A percentile compares a stretch with the other conserved stretches of the same genome.
phyloP scores from a whole-genome alignment of 1,140 invertebrate species.

The Papilio xuthus region DNA sequence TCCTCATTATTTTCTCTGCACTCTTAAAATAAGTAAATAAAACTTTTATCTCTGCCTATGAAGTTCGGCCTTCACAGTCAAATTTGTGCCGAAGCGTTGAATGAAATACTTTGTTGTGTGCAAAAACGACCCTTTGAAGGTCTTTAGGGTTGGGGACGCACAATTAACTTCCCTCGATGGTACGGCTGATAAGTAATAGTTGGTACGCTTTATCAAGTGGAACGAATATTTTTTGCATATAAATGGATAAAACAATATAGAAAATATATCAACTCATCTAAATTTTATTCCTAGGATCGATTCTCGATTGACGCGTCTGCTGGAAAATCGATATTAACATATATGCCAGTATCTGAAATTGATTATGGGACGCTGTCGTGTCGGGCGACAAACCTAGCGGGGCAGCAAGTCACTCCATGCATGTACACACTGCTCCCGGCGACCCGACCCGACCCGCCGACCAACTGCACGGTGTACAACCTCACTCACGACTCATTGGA shows the following conservation, averaged over 20 bases:
- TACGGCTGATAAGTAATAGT: constrained; percentile 4
- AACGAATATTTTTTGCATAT: constrained; percentile 5
- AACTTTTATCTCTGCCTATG: neutral
- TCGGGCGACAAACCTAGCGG: constrained; percentile 85
- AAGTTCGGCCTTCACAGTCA: neutral
- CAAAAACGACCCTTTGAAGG: constrained; percentile 28
- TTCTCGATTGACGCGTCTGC: constrained; percentile 84
- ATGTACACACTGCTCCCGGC: constrained; percentile 87
- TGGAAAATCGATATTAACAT: constrained; percentile 88
- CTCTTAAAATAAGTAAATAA: neutral
- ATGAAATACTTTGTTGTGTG: constrained; percentile 31
- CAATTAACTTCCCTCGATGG: constrained; percentile 30
- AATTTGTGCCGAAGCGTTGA: constrained; percentile 9
- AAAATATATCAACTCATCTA: neutral
- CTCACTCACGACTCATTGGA: constrained; percentile 88
- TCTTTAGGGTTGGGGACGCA: constrained; percentile 24
- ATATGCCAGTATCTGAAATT: constrained; percentile 89
- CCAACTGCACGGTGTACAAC: constrained; percentile 91
- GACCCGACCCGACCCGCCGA: constrained; percentile 88
- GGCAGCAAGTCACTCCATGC: constrained; percentile 85
- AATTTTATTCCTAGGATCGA: constrained; percentile 64
- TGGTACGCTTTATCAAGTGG: constrained; percentile 13
- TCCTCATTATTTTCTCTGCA: neutral
- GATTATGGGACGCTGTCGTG: constrained; percentile 88
- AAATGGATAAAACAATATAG: neutral